Percentiles rank a stretch among this genome's conserved stretches.
phyloP scores from a whole-genome alignment of 30 jellyfish, hydroid and myxozoan genomes.

The Pelagia noctiluca region DNA sequence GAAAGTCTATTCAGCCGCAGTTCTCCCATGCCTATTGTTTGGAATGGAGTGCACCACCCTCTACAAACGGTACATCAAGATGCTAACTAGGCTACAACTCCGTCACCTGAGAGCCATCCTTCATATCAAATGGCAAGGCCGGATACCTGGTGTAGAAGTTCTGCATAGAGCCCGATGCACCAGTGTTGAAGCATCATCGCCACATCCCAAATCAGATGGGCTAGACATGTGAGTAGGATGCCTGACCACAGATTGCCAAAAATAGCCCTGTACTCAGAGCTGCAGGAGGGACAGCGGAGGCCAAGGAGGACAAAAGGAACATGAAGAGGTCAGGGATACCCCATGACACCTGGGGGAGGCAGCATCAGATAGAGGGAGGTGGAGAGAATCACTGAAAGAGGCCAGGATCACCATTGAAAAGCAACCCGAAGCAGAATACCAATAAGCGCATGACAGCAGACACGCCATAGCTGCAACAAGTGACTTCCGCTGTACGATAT shows the following conservation, averaged over 20 bases:
- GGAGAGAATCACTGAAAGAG: no score
- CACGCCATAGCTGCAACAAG: no score
- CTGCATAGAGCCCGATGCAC: neutral
- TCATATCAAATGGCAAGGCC: neutral
- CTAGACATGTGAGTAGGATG: neutral
- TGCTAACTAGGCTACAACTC: neutral
- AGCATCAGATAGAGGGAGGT: neutral
- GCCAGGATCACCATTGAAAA: no score
- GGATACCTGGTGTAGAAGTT: neutral
- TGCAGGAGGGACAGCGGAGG: neutral
- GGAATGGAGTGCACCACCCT: neutral
- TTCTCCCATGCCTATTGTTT: no score
- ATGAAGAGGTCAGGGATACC: neutral
- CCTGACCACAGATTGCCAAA: neutral
- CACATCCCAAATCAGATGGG: neutral
- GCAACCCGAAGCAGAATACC: no score
- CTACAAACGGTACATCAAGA: neutral
- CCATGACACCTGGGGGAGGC: neutral
- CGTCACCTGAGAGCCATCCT: neutral
- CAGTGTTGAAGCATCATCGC: neutral
- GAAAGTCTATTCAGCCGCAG: no score
- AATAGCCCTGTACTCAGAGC: neutral
- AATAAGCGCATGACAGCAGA: no score
- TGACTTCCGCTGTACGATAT: no score
- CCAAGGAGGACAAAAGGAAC: neutral